A percentile compares a stretch with the other conserved stretches of the same genome.
phyloP scores from a whole-genome alignment of 2,888 invertebrate genomes.

The Trichacis sp. region DNA sequence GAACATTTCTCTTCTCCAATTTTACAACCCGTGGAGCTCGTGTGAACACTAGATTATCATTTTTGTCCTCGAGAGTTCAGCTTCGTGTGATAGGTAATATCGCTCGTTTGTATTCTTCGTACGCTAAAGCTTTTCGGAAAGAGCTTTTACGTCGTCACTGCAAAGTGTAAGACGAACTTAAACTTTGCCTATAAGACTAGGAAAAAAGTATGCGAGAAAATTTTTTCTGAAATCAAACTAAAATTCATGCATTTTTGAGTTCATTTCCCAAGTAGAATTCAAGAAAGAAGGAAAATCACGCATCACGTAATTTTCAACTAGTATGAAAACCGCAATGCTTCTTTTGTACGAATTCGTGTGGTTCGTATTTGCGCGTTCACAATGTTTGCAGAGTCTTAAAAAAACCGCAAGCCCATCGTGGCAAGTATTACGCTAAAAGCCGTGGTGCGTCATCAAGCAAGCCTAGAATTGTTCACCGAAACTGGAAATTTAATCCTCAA shows the following conservation, averaged over 20 bases:
- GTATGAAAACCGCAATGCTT: no score
- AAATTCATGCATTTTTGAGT: no score
- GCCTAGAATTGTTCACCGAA: conserved; percentile 5
- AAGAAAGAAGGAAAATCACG: no score
- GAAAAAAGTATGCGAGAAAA: neutral
- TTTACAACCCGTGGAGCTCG: conserved; percentile 6
- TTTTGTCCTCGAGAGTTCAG: conserved; percentile 3
- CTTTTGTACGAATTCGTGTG: no score
- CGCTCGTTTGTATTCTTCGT: conserved; percentile 32
- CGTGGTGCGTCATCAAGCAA: neutral
- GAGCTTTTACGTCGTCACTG: conserved; percentile 23
- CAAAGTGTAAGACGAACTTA: conserved; percentile 19
- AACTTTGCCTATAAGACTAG: neutral
- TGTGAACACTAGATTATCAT: conserved; percentile 10
- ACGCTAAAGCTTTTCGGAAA: conserved; percentile 23
- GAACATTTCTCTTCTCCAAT: conserved; percentile 3
- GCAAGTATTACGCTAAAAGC: conserved; percentile 2
- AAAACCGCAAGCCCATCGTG: neutral
- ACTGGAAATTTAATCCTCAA: conserved; percentile 11
- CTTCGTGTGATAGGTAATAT: conserved; percentile 25
- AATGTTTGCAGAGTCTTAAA: neutral
- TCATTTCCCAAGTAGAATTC: no score
- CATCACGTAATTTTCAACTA: no score
- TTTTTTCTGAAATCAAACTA: no score
- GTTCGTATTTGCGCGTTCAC: neutral